Evolutionary conservation across 2,888 invertebrate species (phyloP).

Genomic region (Rotaria magnacalcarata): DNA sequence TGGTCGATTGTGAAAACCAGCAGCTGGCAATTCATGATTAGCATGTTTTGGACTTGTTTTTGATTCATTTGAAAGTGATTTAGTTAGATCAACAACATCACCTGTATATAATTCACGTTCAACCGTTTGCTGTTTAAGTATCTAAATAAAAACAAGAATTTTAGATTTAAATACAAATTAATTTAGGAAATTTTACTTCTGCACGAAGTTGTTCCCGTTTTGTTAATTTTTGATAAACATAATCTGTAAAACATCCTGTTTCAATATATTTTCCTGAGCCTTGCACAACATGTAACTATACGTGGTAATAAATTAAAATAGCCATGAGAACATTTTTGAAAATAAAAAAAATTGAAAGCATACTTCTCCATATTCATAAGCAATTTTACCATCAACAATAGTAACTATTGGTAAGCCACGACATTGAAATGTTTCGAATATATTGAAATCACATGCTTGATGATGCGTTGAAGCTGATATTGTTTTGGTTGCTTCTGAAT

Average conservation of each 20-base stretch:
- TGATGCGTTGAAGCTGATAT: conserved; percentile 87
- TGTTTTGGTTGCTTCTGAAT: conserved; percentile 74
- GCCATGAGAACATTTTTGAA: no score
- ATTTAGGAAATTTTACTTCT: conserved; percentile 46
- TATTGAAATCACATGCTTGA: conserved; percentile 89
- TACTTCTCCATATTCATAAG: conserved; percentile 76
- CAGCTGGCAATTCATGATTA: background rate
- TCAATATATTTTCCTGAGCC: conserved; percentile 82
- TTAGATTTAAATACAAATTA: background rate
- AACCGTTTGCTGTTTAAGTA: conserved; percentile 52
- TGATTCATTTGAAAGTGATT: background rate
- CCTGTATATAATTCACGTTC: conserved; percentile 59
- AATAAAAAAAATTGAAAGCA: no score
- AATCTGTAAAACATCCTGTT: conserved; percentile 71
- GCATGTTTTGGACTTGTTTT: conserved; percentile 24
- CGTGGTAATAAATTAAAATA: no score
- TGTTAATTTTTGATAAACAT: conserved; percentile 68
- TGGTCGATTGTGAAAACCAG: conserved; percentile 43
- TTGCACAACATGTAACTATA: conserved; percentile 72
- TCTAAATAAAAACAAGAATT: background rate
- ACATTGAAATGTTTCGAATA: conserved; percentile 89
- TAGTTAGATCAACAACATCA: conserved; percentile 51
- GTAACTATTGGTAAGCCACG: conserved; percentile 89
- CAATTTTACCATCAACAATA: conserved; percentile 81
- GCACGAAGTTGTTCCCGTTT: conserved; percentile 61